Conservation (phyloP, 2,888 invertebrate genomes). For the Amphimallon solstitiale region DNA sequence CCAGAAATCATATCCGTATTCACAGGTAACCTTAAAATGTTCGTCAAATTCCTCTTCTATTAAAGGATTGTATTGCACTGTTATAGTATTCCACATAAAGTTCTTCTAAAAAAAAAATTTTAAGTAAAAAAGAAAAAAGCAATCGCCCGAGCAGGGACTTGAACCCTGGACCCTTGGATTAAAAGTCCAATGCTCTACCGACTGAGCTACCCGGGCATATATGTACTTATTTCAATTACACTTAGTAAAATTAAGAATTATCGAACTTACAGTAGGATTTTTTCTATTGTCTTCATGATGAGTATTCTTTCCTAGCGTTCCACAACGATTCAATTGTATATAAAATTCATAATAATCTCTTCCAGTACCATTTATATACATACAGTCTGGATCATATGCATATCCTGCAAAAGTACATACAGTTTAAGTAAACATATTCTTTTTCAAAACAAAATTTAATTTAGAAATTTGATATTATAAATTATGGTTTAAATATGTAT, state of each 20-base stretch:
- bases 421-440: not conserved
- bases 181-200: slow-evolving; percentile 79
- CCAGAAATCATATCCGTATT: slow-evolving; percentile 97
- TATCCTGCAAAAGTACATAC: slow-evolving; percentile 71
- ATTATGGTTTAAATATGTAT: too few relatives aligned
- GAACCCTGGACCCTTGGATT: slow-evolving; percentile 81
- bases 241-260: not conserved
- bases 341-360: slow-evolving; percentile 93
- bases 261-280: slow-evolving; percentile 80
- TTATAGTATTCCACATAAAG: slow-evolving; percentile 96
- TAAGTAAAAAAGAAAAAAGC: too few relatives aligned
- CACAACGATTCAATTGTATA: slow-evolving; percentile 91
- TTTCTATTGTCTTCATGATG: slow-evolving; percentile 86
- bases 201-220: slow-evolving; percentile 74
- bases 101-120: slow-evolving; percentile 74
- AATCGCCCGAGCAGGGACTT: slow-evolving; percentile 76
- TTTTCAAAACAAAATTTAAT: too few relatives aligned
- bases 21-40: slow-evolving; percentile 95
- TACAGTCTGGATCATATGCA: slow-evolving; percentile 93
- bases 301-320: slow-evolving; percentile 88
- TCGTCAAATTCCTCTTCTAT: slow-evolving; percentile 95
- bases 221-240: not conserved
- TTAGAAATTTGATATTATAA: too few relatives aligned
- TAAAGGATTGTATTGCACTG: slow-evolving; percentile 91
- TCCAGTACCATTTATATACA: slow-evolving; percentile 94